Conservation (phyloP, 1,140 invertebrate species). For the Platyura marginata region DNA sequence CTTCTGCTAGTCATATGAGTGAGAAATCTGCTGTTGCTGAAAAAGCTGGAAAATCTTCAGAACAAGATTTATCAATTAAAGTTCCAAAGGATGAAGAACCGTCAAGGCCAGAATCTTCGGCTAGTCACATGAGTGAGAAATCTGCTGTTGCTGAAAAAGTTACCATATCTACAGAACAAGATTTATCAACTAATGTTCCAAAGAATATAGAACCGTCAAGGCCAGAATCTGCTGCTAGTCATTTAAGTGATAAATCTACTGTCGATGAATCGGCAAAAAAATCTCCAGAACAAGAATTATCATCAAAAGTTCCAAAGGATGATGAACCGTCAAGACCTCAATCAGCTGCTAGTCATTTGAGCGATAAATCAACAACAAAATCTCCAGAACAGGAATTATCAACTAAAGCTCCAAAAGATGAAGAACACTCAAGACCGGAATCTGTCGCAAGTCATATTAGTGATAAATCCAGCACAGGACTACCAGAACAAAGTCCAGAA, state of each 20-base stretch:
- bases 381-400: background rate
- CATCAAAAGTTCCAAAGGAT: background rate
- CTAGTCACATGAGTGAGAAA: slow-evolving; percentile 6
- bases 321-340: slow-evolving; percentile 5
- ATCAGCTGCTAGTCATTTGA: slow-evolving; percentile 2
- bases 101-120: slow-evolving; percentile 3
- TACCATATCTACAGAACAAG: slow-evolving; percentile 4
- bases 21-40: background rate
- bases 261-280: background rate
- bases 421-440: slow-evolving; percentile 6
- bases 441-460: slow-evolving; percentile 8
- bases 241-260: slow-evolving; percentile 1
- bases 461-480: background rate
- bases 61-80: too few relatives aligned
- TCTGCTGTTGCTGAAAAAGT: background rate
- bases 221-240: slow-evolving; percentile 9
- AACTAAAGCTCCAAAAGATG: slow-evolving; percentile 5
- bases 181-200: background rate
- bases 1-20: slow-evolving; percentile 6
- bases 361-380: slow-evolving; percentile 1
- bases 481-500: slow-evolving; percentile 3
- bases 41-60: background rate
- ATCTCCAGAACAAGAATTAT: background rate
- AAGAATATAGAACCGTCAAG: background rate
- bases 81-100: slow-evolving; percentile 1